phyloP scores from a whole-genome alignment of 1,140 invertebrate species.

The Tetragonula clypearis region DNA sequence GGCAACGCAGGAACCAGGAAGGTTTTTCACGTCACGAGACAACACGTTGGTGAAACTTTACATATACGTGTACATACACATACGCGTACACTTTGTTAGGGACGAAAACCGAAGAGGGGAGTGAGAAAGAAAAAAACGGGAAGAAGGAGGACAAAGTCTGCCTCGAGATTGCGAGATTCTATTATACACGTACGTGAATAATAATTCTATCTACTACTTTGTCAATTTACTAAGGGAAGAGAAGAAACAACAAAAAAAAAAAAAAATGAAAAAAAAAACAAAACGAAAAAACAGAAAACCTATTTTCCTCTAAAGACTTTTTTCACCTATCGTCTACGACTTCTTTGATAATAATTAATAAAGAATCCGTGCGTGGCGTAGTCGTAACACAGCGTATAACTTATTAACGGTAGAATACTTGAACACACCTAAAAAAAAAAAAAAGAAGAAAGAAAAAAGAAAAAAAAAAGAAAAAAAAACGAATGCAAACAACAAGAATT shows the following conservation, averaged over 20 bases:
- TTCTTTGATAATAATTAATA: conserved; percentile 62
- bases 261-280: too few species aligned
- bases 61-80: neutral
- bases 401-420: conserved; percentile 54
- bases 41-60: conserved; percentile 1
- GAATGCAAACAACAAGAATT: conserved; percentile 32
- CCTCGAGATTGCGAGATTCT: conserved; percentile 24
- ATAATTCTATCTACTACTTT: conserved; percentile 74
- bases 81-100: neutral
- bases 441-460: too few species aligned
- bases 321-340: conserved; percentile 73
- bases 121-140: neutral
- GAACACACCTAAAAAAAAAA: conserved; percentile 16
- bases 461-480: neutral
- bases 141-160: neutral
- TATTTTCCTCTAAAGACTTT: conserved; percentile 78
- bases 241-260: neutral
- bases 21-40: neutral
- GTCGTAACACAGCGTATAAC: conserved; percentile 56
- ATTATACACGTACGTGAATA: conserved; percentile 51
- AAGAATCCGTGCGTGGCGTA: conserved; percentile 56
- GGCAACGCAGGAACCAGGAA: conserved; percentile 2
- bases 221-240: conserved; percentile 73
- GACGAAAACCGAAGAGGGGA: neutral
- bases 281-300: conserved; percentile 52